These are phyloP conservation scores for Metalampra italica DNA, from an alignment of 2,888 invertebrate genomes.

Conservation along the genomic window DNA sequence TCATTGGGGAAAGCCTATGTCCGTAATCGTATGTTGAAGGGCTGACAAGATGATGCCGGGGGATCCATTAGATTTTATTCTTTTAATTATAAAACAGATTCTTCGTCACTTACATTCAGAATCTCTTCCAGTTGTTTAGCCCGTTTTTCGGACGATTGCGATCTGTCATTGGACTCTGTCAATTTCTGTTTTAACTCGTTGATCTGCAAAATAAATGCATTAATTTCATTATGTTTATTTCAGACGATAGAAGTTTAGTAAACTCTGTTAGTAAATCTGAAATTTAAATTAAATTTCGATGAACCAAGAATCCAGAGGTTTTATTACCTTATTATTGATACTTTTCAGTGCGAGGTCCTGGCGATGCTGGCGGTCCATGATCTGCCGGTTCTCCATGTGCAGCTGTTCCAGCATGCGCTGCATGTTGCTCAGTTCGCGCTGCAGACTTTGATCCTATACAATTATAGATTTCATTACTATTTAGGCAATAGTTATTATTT, in stretches of 20 bases:
- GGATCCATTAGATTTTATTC: too few relatives aligned
- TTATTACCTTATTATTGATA: constrained; percentile 47
- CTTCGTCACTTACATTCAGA: constrained; percentile 59
- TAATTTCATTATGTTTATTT: too few relatives aligned
- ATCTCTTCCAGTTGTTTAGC: constrained; percentile 80
- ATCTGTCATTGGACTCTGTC: constrained; percentile 67
- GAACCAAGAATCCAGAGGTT: too few relatives aligned
- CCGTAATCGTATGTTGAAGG: too few relatives aligned
- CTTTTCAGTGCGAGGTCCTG: constrained; percentile 40
- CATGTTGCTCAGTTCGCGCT: constrained; percentile 65
- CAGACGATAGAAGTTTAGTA: too few relatives aligned
- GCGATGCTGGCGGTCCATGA: constrained; percentile 56
- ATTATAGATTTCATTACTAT: background rate
- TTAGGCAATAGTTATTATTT: too few relatives aligned
- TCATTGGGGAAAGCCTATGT: too few relatives aligned
- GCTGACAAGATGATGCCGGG: too few relatives aligned
- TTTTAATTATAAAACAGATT: too few relatives aligned
- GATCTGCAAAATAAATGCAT: constrained; percentile 42
- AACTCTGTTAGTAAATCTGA: too few relatives aligned
- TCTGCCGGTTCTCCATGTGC: constrained; percentile 53
- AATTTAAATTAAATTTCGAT: too few relatives aligned
- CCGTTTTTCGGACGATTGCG: constrained; percentile 77
- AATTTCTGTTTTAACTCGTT: constrained; percentile 67
- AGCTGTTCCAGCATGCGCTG: constrained; percentile 50
- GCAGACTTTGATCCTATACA: constrained; percentile 62